Evolutionary conservation across 2,113 vertebrate genomes (phyloP).

Genomic region (Rhynchopsitta pachyrhyncha): DNA sequence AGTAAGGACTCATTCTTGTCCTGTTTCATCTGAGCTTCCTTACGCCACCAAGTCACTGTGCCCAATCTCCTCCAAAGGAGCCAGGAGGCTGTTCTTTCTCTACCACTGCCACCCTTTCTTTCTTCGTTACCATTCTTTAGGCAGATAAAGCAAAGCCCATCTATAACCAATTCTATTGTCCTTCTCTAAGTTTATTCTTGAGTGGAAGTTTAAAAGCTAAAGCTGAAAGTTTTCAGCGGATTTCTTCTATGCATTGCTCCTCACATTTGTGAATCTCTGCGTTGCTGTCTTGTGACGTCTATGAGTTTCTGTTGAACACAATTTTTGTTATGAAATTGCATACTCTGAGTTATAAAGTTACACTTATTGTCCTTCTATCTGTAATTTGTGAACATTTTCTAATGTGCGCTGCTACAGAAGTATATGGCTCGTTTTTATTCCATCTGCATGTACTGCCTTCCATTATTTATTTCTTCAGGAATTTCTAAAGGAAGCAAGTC

Average conservation of each 20-base stretch:
- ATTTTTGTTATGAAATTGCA: not conserved
- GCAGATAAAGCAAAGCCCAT: not conserved
- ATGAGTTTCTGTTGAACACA: not conserved
- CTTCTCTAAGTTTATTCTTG: not conserved
- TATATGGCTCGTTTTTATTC: not conserved
- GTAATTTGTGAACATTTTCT: not conserved
- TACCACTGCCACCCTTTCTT: not conserved
- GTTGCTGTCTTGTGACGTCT: not conserved
- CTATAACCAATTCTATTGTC: not conserved
- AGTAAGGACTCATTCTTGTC: not conserved
- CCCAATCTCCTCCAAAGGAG: not conserved
- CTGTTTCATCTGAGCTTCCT: not conserved
- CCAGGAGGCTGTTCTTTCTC: not conserved
- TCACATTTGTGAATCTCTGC: not conserved
- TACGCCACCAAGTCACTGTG: not conserved
- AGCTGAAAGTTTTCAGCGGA: not conserved
- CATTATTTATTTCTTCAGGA: slow-evolving; percentile 12
- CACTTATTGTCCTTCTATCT: not conserved
- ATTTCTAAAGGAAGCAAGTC: not conserved
- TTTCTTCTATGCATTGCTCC: not conserved
- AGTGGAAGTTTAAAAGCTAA: not conserved
- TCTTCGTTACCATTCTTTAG: not conserved
- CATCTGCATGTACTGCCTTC: not conserved
- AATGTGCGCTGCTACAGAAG: not conserved
- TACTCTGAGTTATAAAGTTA: not conserved